Evolutionary conservation across 2,888 invertebrate species (phyloP).

Genomic region (Rhagonycha lutea): DNA sequence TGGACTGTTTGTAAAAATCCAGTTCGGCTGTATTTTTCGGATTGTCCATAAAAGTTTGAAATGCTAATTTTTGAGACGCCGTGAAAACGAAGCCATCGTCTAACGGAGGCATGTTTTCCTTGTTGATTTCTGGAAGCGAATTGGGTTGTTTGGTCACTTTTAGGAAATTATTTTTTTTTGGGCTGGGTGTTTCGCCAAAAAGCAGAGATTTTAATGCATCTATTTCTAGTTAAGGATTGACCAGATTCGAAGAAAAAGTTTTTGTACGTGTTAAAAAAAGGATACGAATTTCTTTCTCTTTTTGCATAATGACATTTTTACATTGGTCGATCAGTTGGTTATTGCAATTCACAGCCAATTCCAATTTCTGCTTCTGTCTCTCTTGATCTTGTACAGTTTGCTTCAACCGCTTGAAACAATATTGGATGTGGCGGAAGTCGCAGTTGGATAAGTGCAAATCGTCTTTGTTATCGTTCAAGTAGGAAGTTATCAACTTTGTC

Average conservation of each 20-base stretch:
- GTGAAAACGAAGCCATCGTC: slow-evolving; percentile 1
- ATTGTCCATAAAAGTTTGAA: slow-evolving; percentile 28
- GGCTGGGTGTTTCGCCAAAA: neutral
- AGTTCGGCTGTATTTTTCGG: slow-evolving; percentile 22
- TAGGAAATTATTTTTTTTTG: neutral
- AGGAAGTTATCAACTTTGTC: slow-evolving; percentile 38
- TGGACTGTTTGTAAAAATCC: slow-evolving; percentile 26
- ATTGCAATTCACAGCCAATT: neutral
- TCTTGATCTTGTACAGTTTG: slow-evolving; percentile 30
- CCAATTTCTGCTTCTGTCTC: slow-evolving; percentile 8
- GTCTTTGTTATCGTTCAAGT: slow-evolving; percentile 36
- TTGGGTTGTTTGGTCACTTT: neutral
- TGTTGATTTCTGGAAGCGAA: neutral
- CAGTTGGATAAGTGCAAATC: slow-evolving; percentile 38
- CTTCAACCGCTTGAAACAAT: slow-evolving; percentile 49
- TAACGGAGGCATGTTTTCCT: neutral
- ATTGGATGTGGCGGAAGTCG: slow-evolving; percentile 47
- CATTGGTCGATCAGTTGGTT: slow-evolving; percentile 41
- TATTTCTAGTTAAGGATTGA: neutral
- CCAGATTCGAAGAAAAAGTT: neutral
- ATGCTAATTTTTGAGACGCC: slow-evolving; percentile 25
- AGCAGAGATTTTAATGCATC: neutral
- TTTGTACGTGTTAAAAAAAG: slow-evolving; percentile 1
- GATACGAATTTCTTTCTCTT: slow-evolving; percentile 54
- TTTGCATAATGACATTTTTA: slow-evolving; percentile 46